Conservation (phyloP, 2,797 vertebrate genomes). For the Sus cebifrons region DNA sequence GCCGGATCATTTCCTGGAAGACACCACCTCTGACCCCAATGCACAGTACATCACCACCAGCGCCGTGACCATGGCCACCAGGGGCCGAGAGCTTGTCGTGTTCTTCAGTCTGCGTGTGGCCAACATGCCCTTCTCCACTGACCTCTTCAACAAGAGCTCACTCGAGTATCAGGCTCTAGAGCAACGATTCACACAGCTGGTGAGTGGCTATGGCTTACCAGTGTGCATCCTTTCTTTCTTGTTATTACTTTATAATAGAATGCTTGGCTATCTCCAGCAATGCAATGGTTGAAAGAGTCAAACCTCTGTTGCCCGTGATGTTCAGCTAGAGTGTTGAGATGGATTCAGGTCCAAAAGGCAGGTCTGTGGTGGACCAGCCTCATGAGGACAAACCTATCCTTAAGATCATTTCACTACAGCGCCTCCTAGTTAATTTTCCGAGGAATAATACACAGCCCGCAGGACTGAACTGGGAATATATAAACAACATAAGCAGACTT, state of each 20-base stretch:
- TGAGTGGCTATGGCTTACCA: conserved; percentile 89
- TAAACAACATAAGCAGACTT: neutral
- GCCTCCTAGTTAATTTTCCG: neutral
- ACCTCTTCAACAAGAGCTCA: conserved; percentile 96
- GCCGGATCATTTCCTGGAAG: conserved; percentile 73
- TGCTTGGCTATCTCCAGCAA: conserved; percentile 1
- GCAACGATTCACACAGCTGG: conserved; percentile 94
- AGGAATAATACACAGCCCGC: neutral
- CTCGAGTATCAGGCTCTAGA: conserved; percentile 94
- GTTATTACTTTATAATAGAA: neutral
- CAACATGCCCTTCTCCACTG: conserved; percentile 95
- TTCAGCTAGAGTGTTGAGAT: neutral
- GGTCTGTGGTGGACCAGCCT: neutral
- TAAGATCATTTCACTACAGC: neutral
- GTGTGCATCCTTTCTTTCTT: neutral
- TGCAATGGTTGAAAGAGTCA: neutral
- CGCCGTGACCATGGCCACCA: conserved; percentile 90
- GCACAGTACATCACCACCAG: conserved; percentile 93
- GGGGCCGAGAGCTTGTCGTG: conserved; percentile 94
- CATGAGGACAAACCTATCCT: conserved; percentile 34
- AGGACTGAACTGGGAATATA: neutral
- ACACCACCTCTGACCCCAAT: conserved; percentile 87
- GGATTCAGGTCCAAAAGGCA: neutral
- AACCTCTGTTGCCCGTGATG: neutral
- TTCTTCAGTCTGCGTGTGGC: conserved; percentile 97